phyloP scores from a whole-genome alignment of 2,113 vertebrate species.

The Zosterops hypoxanthus region DNA sequence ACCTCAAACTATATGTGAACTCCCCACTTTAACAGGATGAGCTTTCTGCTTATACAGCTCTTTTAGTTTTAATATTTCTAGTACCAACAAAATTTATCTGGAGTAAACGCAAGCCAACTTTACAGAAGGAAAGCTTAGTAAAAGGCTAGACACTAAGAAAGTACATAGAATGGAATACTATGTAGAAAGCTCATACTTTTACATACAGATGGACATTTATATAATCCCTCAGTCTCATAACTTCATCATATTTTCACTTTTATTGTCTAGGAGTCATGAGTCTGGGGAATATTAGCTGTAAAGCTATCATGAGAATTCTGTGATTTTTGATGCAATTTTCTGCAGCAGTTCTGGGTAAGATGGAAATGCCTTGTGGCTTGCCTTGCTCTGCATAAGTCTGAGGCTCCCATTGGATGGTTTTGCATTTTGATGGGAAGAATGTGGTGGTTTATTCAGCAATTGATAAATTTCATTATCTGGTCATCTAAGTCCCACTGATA shows the following conservation, averaged over 20 bases:
- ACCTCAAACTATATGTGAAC: neutral
- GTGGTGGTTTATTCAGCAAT: neutral
- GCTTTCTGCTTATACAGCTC: neutral
- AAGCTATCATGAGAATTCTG: neutral
- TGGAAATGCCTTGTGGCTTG: neutral
- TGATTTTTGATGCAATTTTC: neutral
- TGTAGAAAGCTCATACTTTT: neutral
- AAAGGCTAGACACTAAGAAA: neutral
- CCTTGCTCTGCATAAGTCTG: neutral
- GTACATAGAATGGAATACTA: accelerated
- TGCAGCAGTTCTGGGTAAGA: neutral
- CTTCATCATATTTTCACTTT: neutral
- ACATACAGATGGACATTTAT: neutral
- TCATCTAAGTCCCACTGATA: neutral
- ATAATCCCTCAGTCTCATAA: neutral
- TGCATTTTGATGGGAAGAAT: neutral
- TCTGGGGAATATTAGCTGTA: neutral
- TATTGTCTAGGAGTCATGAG: neutral
- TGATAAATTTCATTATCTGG: neutral
- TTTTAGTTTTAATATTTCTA: neutral
- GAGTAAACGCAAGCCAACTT: neutral
- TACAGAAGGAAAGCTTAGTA: neutral
- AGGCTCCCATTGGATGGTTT: neutral
- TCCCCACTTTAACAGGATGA: neutral
- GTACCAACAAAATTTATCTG: neutral